Conservation (phyloP, 2,113 vertebrate species). For the Acrocephalus arundinaceus region DNA sequence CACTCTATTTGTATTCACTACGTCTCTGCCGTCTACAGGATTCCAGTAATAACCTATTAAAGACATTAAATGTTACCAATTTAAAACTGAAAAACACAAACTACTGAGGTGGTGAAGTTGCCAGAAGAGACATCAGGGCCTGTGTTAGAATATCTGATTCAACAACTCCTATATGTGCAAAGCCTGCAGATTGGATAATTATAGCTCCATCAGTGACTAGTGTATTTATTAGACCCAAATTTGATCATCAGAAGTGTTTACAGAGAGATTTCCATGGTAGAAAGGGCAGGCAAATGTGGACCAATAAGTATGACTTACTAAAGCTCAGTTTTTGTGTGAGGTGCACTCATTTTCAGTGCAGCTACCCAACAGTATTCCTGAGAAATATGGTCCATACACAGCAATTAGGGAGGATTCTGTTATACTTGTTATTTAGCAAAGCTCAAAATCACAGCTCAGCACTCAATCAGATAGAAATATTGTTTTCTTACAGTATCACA, state of each 20-base stretch:
- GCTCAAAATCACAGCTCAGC: neutral
- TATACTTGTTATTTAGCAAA: neutral
- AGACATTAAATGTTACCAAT: conserved; percentile 59
- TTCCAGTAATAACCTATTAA: conserved; percentile 68
- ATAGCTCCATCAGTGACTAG: conserved; percentile 42
- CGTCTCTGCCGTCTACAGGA: conserved; percentile 14
- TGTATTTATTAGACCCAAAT: conserved; percentile 52
- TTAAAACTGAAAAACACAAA: conserved; percentile 63
- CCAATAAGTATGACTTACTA: conserved; percentile 13
- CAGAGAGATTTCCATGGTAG: neutral
- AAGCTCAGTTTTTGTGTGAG: neutral
- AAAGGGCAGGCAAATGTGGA: neutral
- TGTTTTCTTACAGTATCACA: neutral
- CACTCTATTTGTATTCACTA: conserved; percentile 57
- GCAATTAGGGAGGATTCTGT: neutral
- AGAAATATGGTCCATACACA: neutral
- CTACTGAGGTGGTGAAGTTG: conserved; percentile 55
- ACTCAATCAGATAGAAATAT: neutral
- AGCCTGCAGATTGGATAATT: conserved; percentile 62
- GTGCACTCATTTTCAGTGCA: neutral
- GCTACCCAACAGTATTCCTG: neutral
- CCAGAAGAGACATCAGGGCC: conserved; percentile 52
- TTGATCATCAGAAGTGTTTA: conserved; percentile 22
- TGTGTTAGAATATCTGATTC: conserved; percentile 48
- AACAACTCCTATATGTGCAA: conserved; percentile 48